A percentile compares a stretch with the other conserved stretches of the same genome.
These are phyloP conservation scores for Lithosia quadra DNA, from an alignment of 2,888 invertebrate species.

Conservation along the genomic window DNA sequence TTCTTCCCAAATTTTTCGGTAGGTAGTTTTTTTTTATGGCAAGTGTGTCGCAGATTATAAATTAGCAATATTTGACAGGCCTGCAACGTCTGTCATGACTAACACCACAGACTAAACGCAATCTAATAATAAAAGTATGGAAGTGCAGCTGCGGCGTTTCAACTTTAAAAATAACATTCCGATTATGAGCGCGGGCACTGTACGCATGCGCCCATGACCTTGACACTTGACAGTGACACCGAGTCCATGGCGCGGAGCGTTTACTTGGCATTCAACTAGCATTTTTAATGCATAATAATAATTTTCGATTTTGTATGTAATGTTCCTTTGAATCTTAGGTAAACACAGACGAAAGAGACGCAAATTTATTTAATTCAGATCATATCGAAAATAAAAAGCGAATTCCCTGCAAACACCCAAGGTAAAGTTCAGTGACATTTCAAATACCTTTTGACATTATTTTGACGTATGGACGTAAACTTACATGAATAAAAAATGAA, in stretches of 20 bases:
- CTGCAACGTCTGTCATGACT: conserved; percentile 19
- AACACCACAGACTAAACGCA: conserved; percentile 9
- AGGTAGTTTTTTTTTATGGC: too few relatives aligned
- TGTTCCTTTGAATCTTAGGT: too few relatives aligned
- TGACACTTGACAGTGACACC: conserved; percentile 61
- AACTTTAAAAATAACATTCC: conserved; percentile 56
- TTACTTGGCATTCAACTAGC: conserved; percentile 19
- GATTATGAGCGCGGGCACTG: conserved; percentile 52
- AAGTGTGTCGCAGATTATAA: too few relatives aligned
- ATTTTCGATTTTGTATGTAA: too few relatives aligned
- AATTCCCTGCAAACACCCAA: too few relatives aligned
- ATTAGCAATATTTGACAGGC: conserved; percentile 11
- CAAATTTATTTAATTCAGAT: background rate
- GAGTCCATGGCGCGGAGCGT: conserved; percentile 25
- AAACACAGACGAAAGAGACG: background rate
- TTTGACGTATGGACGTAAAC: background rate
- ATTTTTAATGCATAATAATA: background rate
- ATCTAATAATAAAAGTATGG: conserved; percentile 25
- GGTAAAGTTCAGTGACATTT: conserved; percentile 10
- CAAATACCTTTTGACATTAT: conserved; percentile 9
- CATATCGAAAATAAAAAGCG: background rate
- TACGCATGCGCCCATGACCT: conserved; percentile 70
- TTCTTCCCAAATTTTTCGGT: background rate
- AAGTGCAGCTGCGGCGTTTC: conserved; percentile 42
- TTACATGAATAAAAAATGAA: conserved; percentile 8